Base-by-base conservation (phyloP, 2,797 vertebrate species). In the Masticophis lateralis region DNA sequence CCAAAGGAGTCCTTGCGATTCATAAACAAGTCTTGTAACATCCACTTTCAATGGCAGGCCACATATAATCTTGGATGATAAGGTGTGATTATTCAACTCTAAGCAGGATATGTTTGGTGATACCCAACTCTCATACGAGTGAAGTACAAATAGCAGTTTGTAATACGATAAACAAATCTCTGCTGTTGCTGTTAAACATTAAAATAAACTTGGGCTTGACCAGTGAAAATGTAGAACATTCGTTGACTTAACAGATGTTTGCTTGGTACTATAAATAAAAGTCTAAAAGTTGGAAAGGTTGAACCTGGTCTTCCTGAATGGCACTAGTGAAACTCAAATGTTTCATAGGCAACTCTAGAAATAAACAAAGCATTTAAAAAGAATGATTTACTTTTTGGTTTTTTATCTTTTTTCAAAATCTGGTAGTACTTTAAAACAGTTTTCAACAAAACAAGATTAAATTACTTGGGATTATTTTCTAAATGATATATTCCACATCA, bases 1-100 rank as follows among this genome's bases (percentile, higher is more conserved):
- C 95, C 93, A 94, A 95, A 92, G 92, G 86, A 91, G 92, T 90
- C 93, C 89, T 92, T 95, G 90, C 94, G 95, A 96, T 92, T 97
- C 95, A 96, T 93, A 53, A 94, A 88, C 86, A 92, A 0, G 88
- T 95, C 92, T 93, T 95, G 94, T 53, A 94, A 88, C 94, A 20
- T 91, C 91, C 88, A 55, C 61, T 93, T 37, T 94, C 91, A 94
- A 93, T 94, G 92, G 28, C 28, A 1, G 0, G 1, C 86, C 94
- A 51, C 25, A 89, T 91, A 90, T 94, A 92, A 47, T 92, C 91
- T 25, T 43, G 55, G 25, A 86, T 92, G 0, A 0, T 87, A n/a
- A 11, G 32, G 56, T 61, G 57, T 90, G 59, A 86, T 88, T 94
- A 25, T 0, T 0, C 60, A 0, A 0, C 86, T 2, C 92, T 88